Evolutionary conservation across 2,113 vertebrate genomes (phyloP).

Genomic region (Anas platyrhynchos): DNA sequence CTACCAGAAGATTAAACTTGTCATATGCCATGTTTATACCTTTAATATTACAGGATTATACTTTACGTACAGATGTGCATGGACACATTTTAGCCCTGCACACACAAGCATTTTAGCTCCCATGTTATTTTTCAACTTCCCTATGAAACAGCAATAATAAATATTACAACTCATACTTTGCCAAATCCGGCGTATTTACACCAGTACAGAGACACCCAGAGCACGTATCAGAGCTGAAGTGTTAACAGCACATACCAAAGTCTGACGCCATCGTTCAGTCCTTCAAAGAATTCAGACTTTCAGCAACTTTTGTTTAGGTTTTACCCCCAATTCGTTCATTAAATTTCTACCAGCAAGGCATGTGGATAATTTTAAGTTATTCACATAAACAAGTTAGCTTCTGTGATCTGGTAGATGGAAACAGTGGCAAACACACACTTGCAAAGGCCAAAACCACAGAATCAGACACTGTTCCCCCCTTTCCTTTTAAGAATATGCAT

Average conservation of each 20-base stretch:
- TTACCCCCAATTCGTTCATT: neutral
- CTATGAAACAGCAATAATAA: neutral
- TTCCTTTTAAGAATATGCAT: neutral
- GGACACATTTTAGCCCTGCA: neutral
- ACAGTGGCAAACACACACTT: neutral
- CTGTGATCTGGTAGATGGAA: accelerated
- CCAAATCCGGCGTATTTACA: neutral
- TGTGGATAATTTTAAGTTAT: neutral
- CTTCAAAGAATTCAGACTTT: neutral
- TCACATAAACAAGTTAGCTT: neutral
- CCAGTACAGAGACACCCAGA: neutral
- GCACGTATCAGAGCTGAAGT: neutral
- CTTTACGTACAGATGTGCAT: neutral
- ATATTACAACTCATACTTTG: neutral
- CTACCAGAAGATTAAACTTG: neutral
- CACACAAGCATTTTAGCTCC: accelerated
- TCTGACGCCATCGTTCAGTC: neutral
- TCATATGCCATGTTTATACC: neutral
- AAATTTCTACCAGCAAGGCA: neutral
- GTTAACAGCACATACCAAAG: neutral
- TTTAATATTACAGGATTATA: neutral
- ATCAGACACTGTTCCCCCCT: neutral
- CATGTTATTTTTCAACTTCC: neutral
- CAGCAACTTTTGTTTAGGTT: neutral
- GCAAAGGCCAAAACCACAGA: neutral